A percentile compares a stretch with the other conserved stretches of the same genome.
These are phyloP conservation scores for Ips typographus DNA, from an alignment of 1,140 invertebrate genomes.

Conservation along the genomic window DNA sequence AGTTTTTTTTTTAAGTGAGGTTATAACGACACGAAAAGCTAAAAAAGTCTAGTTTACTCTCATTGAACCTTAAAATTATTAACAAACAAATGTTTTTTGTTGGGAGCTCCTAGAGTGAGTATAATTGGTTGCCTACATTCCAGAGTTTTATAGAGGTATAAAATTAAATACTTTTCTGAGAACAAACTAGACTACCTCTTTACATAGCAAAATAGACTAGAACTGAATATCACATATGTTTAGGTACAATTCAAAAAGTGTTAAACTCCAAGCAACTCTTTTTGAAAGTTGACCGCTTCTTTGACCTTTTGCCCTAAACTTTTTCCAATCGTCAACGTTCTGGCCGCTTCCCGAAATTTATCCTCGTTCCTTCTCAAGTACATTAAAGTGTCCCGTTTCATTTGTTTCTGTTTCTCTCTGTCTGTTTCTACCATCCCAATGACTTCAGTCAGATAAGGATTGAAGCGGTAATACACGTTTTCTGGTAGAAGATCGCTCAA, in stretches of 20 bases:
- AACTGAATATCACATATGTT: background rate
- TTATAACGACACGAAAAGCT: too few relatives aligned
- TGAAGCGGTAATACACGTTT: conserved; percentile 83
- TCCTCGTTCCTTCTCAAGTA: conserved; percentile 78
- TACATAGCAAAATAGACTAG: background rate
- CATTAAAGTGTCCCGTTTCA: conserved; percentile 69
- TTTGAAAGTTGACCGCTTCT: conserved; percentile 53
- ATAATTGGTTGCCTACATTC: too few relatives aligned
- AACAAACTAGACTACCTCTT: too few relatives aligned
- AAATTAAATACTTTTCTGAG: too few relatives aligned
- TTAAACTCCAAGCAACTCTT: conserved; percentile 38
- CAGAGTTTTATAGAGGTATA: too few relatives aligned
- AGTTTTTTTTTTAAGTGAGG: too few relatives aligned
- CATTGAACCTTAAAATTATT: too few relatives aligned
- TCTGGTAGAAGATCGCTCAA: conserved; percentile 79
- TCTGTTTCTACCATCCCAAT: conserved; percentile 82
- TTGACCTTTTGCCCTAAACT: conserved; percentile 51
- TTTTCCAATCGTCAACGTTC: conserved; percentile 55
- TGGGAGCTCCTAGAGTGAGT: too few relatives aligned
- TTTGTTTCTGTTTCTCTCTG: conserved; percentile 62
- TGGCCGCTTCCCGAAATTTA: conserved; percentile 64
- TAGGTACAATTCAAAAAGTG: too few relatives aligned
- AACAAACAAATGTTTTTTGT: too few relatives aligned
- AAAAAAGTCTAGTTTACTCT: too few relatives aligned
- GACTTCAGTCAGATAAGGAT: conserved; percentile 84